These are phyloP conservation scores for Stegastes partitus DNA, from an alignment of 2,113 vertebrate species.

Conservation along the genomic window DNA sequence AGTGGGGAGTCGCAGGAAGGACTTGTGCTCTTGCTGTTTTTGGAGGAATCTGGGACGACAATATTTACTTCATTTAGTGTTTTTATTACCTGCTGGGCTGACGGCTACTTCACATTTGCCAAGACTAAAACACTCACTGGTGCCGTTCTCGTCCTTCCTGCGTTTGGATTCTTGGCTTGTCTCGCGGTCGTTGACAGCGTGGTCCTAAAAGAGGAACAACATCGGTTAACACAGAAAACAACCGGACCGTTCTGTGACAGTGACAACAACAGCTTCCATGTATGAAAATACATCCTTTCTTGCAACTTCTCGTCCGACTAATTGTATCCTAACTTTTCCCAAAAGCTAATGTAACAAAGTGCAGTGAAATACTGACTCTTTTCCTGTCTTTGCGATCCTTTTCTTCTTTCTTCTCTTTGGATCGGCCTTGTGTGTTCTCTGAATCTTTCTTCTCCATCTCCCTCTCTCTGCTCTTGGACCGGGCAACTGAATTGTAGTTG, in stretches of 20 bases:
- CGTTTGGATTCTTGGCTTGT: slow-evolving; percentile 90
- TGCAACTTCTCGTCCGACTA: background rate
- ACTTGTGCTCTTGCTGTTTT: slow-evolving; percentile 95
- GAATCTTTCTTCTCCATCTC: slow-evolving; percentile 82
- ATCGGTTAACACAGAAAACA: background rate
- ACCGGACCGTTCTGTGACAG: background rate
- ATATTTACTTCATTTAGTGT: background rate
- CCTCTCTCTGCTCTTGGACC: slow-evolving; percentile 84
- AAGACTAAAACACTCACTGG: slow-evolving; percentile 81
- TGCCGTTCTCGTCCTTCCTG: slow-evolving; percentile 95
- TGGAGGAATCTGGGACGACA: slow-evolving; percentile 88
- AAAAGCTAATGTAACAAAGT: background rate
- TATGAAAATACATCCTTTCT: background rate
- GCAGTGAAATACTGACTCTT: slow-evolving; percentile 68
- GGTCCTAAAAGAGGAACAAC: slow-evolving; percentile 83
- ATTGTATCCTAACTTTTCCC: too few species aligned
- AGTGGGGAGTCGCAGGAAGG: slow-evolving; percentile 94
- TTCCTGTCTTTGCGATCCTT: slow-evolving; percentile 83
- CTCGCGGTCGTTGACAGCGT: slow-evolving; percentile 89
- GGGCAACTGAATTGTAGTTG: slow-evolving; percentile 81
- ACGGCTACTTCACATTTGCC: background rate
- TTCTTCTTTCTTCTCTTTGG: slow-evolving; percentile 85
- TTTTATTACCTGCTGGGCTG: too few species aligned
- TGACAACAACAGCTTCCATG: background rate
- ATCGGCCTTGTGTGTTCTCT: slow-evolving; percentile 72